Conservation (phyloP, 2,797 vertebrate species). For the Varecia variegata region DNA sequence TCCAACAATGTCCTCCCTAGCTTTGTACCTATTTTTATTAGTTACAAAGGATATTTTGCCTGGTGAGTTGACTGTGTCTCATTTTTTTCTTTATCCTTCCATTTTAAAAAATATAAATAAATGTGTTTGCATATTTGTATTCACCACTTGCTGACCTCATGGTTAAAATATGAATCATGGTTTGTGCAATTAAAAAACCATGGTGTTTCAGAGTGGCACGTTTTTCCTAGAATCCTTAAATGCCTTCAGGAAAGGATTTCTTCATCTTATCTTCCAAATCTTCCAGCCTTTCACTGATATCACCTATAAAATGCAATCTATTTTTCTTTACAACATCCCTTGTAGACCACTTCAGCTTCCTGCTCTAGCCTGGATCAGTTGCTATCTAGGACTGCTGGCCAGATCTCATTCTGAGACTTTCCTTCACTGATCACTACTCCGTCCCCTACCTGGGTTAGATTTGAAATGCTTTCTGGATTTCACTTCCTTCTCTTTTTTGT, state of each 20-base stretch:
- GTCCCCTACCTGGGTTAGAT: neutral
- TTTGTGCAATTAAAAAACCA: no score
- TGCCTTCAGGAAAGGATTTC: neutral
- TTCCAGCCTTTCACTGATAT: neutral
- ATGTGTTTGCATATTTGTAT: neutral
- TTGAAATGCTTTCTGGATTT: constrained; percentile 34
- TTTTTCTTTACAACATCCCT: neutral
- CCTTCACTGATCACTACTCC: neutral
- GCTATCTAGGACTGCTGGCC: constrained; percentile 27
- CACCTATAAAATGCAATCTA: neutral
- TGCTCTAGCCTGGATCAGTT: neutral
- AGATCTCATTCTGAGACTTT: neutral
- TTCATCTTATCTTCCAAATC: neutral
- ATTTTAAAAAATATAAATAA: neutral
- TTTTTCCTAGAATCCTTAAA: neutral
- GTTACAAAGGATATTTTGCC: no score
- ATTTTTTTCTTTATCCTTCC: neutral
- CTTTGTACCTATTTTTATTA: neutral
- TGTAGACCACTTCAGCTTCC: neutral
- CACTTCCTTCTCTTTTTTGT: constrained; percentile 50
- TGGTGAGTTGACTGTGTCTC: no score
- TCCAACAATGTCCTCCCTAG: neutral
- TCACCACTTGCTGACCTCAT: neutral
- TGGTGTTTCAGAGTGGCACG: neutral
- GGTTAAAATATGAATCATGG: no score